A percentile compares a stretch with the other conserved stretches of the same genome.
phyloP scores from a whole-genome alignment of 1,140 invertebrate species.

The Kradibia gibbosae region DNA sequence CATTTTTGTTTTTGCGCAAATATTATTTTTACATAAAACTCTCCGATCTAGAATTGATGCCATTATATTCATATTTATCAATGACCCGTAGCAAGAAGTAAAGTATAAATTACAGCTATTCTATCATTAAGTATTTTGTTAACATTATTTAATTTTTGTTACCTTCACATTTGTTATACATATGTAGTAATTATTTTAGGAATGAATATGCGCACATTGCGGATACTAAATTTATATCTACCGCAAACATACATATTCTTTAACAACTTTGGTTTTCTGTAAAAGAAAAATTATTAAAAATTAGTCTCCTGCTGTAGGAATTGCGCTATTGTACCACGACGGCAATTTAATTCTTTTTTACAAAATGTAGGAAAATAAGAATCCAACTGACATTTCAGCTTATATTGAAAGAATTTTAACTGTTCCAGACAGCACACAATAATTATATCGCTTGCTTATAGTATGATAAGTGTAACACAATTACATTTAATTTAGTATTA shows the following conservation, averaged over 20 bases:
- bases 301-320: slow-evolving; percentile 27
- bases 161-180: slow-evolving; percentile 13
- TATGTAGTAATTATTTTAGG: slow-evolving; percentile 33
- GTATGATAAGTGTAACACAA: slow-evolving; percentile 52
- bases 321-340: slow-evolving; percentile 14
- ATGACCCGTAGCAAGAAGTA: slow-evolving; percentile 37
- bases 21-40: slow-evolving; percentile 27
- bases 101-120: slow-evolving; percentile 16
- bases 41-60: neutral
- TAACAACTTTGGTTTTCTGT: slow-evolving; percentile 46
- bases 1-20: neutral
- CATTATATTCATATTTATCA: slow-evolving; percentile 3
- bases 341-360: slow-evolving; percentile 32
- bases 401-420: slow-evolving; percentile 43
- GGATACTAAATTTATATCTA: neutral
- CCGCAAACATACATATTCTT: slow-evolving; percentile 30
- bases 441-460: slow-evolving; percentile 48
- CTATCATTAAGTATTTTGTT: slow-evolving; percentile 3
- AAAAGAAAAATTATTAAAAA: slow-evolving; percentile 41
- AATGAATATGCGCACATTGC: slow-evolving; percentile 8
- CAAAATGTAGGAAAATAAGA: slow-evolving; percentile 43
- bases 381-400: slow-evolving; percentile 17
- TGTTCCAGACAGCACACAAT: slow-evolving; percentile 52
- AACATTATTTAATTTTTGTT: neutral
- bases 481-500: slow-evolving; percentile 50